phyloP scores from a whole-genome alignment of 2,113 vertebrate species.

The Lasiurus borealis region DNA sequence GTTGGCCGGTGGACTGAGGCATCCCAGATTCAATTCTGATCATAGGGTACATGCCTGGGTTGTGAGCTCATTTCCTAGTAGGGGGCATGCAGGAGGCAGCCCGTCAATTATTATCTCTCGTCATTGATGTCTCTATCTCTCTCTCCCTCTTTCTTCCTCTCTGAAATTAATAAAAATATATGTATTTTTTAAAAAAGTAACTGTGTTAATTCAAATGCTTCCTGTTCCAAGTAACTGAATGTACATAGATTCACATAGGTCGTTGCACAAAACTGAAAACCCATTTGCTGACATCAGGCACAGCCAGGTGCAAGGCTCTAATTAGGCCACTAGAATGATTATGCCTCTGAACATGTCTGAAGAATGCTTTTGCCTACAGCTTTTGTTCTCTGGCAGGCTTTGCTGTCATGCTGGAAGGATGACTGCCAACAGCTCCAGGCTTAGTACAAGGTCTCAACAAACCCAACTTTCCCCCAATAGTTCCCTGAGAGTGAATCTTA shows the following conservation, averaged over 20 bases:
- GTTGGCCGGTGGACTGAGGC: too few species aligned
- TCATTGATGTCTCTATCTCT: too few species aligned
- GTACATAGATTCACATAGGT: background rate
- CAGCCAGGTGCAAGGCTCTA: background rate
- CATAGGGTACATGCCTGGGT: too few species aligned
- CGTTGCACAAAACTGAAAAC: background rate
- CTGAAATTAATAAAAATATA: too few species aligned
- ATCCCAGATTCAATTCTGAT: too few species aligned
- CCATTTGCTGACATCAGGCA: background rate
- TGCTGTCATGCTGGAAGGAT: background rate
- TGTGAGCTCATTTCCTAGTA: too few species aligned
- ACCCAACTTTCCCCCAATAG: background rate
- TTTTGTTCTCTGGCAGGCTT: background rate
- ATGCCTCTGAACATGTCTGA: background rate
- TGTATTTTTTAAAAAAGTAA: too few species aligned
- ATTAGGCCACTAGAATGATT: background rate
- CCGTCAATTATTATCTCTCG: too few species aligned
- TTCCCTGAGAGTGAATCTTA: background rate
- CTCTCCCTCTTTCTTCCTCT: too few species aligned
- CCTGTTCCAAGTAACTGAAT: background rate
- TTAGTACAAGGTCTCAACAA: background rate
- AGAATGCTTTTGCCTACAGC: background rate
- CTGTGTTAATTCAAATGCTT: background rate
- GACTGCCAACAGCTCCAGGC: background rate
- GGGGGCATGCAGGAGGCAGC: too few species aligned